A percentile compares a stretch with the other conserved stretches of the same genome.
Conservation (phyloP, 2,888 invertebrate genomes). For the Brachyopa scutellaris region DNA sequence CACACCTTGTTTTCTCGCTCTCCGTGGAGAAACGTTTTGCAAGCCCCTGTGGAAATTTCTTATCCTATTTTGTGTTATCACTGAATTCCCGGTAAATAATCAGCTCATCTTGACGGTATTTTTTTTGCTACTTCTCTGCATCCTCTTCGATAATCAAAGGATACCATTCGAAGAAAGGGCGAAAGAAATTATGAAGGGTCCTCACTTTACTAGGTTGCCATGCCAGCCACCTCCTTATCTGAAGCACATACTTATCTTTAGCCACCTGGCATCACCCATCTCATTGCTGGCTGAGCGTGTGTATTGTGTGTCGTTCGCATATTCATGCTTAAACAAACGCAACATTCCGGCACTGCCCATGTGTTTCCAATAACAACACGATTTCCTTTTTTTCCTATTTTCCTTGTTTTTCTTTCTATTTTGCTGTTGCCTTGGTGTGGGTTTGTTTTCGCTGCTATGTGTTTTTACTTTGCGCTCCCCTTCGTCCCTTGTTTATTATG, state of each 20-base stretch:
- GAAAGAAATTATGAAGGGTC: not conserved
- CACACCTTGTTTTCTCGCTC: slow-evolving; percentile 65
- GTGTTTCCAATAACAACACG: slow-evolving; percentile 53
- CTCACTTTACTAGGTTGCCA: not conserved
- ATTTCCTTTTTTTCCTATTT: not conserved
- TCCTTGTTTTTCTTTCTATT: not conserved
- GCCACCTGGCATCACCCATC: too few relatives aligned
- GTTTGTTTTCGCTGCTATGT: slow-evolving; percentile 17
- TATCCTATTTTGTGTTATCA: slow-evolving; percentile 49
- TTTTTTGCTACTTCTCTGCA: not conserved
- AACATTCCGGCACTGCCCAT: slow-evolving; percentile 43
- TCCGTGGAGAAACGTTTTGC: slow-evolving; percentile 52
- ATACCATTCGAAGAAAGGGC: slow-evolving; percentile 7
- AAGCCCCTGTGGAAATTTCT: slow-evolving; percentile 25
- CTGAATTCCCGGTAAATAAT: slow-evolving; percentile 48
- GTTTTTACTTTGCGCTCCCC: not conserved
- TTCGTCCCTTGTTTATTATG: not conserved
- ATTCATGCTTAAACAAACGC: slow-evolving; percentile 33
- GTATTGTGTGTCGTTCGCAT: slow-evolving; percentile 18
- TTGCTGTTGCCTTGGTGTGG: slow-evolving; percentile 3
- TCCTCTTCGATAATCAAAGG: slow-evolving; percentile 26
- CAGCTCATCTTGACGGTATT: slow-evolving; percentile 39
- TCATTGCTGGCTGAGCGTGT: too few relatives aligned
- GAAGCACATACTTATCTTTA: too few relatives aligned
- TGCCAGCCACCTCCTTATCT: not conserved